Percentiles rank a stretch among this genome's conserved stretches.
Conservation (phyloP, 2,888 invertebrate species). For the Schizotus pectinicornis region DNA sequence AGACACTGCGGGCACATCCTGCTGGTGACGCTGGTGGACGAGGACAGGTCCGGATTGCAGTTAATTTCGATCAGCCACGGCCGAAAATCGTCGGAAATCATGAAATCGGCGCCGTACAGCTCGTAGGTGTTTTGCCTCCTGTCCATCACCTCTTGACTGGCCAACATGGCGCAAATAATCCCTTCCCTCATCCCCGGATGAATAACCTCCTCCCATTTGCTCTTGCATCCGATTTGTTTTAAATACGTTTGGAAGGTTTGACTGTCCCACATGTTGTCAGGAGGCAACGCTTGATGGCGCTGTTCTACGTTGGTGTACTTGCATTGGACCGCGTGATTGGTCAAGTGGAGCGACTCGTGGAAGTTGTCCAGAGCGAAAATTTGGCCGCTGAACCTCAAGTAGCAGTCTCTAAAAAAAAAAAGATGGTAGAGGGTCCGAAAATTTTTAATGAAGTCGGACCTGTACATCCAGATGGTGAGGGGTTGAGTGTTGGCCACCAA, state of each 20-base stretch:
- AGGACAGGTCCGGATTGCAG: slow-evolving; percentile 89
- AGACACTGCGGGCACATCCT: slow-evolving; percentile 85
- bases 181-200: slow-evolving; percentile 71
- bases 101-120: slow-evolving; percentile 94
- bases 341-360: slow-evolving; percentile 91
- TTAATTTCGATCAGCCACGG: slow-evolving; percentile 97
- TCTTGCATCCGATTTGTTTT: slow-evolving; percentile 75
- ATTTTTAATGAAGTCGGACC: slow-evolving; percentile 60
- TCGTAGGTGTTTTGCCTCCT: slow-evolving; percentile 86
- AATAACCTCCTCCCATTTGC: slow-evolving; percentile 83
- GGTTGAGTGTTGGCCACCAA: slow-evolving; percentile 90
- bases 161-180: slow-evolving; percentile 79
- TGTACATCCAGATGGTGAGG: slow-evolving; percentile 91
- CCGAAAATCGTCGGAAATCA: slow-evolving; percentile 84
- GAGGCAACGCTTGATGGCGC: slow-evolving; percentile 78
- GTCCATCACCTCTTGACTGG: slow-evolving; percentile 87
- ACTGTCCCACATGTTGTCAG: slow-evolving; percentile 96
- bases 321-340: slow-evolving; percentile 92
- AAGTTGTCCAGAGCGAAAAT: slow-evolving; percentile 85
- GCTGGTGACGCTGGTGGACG: slow-evolving; percentile 89
- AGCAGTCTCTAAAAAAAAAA: slow-evolving; percentile 78
- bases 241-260: slow-evolving; percentile 73
- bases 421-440: too few relatives aligned
- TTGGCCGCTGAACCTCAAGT: slow-evolving; percentile 90
- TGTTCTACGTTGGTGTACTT: slow-evolving; percentile 76